Evolutionary conservation across 1,140 invertebrate genomes (phyloP).

Genomic region (Drosophila auraria): DNA sequence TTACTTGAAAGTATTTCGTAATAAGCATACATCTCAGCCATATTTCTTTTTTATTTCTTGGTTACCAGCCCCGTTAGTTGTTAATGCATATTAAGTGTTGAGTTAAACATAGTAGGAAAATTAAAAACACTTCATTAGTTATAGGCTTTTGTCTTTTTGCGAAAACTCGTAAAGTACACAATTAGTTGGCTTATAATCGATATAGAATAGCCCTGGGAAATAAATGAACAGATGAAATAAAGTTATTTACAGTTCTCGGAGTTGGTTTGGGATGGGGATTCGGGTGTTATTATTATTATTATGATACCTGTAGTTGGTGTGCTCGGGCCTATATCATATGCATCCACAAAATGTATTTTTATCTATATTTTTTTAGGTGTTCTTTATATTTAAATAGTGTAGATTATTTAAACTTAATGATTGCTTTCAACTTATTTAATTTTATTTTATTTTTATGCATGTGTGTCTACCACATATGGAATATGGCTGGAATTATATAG

Average conservation of each 20-base stretch:
- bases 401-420: conserved; percentile 75
- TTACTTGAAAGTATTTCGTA: conserved; percentile 78
- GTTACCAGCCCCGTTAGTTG: conserved; percentile 38
- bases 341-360: conserved; percentile 48
- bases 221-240: conserved; percentile 60
- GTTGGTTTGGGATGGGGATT: conserved; percentile 29
- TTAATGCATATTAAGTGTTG: conserved; percentile 51
- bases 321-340: conserved; percentile 35
- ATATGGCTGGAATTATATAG: conserved; percentile 35
- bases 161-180: conserved; percentile 51
- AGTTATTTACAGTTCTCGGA: conserved; percentile 70
- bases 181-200: conserved; percentile 55
- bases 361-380: conserved; percentile 6
- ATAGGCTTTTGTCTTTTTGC: conserved; percentile 34
- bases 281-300: conserved; percentile 27
- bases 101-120: conserved; percentile 70
- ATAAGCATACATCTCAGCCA: conserved; percentile 72
- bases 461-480: conserved; percentile 14
- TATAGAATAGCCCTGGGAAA: conserved; percentile 33
- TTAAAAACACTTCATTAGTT: conserved; percentile 49
- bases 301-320: conserved; percentile 30
- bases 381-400: conserved; percentile 46
- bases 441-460: conserved; percentile 38
- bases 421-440: conserved; percentile 78
- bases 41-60: conserved; percentile 36